phyloP scores from a whole-genome alignment of 2,113 vertebrate genomes.

The Carassius gibelio region DNA sequence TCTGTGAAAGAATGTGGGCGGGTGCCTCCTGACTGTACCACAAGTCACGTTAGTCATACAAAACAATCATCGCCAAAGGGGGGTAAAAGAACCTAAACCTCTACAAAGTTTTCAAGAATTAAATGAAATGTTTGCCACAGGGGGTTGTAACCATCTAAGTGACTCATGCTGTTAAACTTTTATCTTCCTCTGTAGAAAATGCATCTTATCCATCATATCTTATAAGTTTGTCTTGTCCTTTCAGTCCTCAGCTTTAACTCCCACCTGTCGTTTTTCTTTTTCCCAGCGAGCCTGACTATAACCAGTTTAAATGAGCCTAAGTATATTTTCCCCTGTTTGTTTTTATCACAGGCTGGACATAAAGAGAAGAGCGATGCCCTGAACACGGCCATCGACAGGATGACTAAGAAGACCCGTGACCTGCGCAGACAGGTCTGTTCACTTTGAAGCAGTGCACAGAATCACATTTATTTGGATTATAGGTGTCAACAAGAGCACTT shows the following conservation, averaged over 20 bases:
- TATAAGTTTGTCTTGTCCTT: constrained; percentile 39
- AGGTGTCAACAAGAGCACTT: constrained; percentile 40
- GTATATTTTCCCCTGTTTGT: constrained; percentile 35
- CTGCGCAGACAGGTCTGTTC: constrained; percentile 89
- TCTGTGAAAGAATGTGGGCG: not conserved
- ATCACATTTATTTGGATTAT: constrained; percentile 36
- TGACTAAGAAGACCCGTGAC: constrained; percentile 99
- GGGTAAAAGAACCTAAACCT: not conserved
- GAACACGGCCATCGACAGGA: constrained; percentile 97
- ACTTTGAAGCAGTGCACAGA: not conserved
- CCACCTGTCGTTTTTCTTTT: not conserved
- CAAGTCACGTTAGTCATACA: constrained; percentile 3
- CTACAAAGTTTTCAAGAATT: constrained; percentile 1
- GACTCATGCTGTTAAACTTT: not conserved
- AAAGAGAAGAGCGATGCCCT: constrained; percentile 94
- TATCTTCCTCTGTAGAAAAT: not conserved
- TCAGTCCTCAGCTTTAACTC: constrained; percentile 4
- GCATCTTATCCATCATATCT: constrained; percentile 14
- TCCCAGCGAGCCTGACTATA: not conserved
- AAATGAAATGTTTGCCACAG: constrained; percentile 21
- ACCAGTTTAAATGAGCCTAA: not conserved
- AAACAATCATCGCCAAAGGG: constrained; percentile 1
- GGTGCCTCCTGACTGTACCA: constrained; percentile 11
- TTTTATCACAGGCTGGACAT: constrained; percentile 84
- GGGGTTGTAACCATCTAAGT: constrained; percentile 3